Base-by-base conservation (phyloP, 2,888 invertebrate species). In the Drosophila peninsularis region DNA sequence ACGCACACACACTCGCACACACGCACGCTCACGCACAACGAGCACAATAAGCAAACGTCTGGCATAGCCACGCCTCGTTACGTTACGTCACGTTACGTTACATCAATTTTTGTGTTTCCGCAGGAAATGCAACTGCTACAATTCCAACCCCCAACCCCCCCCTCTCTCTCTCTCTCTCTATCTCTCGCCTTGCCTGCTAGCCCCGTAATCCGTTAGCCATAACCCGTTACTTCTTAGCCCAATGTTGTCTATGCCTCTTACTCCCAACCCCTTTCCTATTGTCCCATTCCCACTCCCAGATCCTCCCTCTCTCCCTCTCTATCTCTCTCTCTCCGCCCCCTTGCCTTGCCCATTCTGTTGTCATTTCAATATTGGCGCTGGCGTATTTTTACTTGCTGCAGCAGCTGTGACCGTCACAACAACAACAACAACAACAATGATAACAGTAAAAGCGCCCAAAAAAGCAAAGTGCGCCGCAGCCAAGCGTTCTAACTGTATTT, bases 61-160 rank as follows among this genome's bases (percentile, higher is more conserved):
- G 81, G 60, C 56, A 49, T 17, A n/a, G 78, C 64, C 68, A 76
- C 78, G 88, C 75, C 83, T 83, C 83, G 83, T 84, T 84, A 83
- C 85, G 83, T 87, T 78, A 79, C 85, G 86, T 84, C 88, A 84
- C 88, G 83, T 84, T 85, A 84, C 88, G 83, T 84, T 88, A 82
- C 82, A 84, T 84, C 88, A 84, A 84, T 84, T 84, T 84, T 84
- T 88, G 83, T 84, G 88, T 88, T 84, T 84, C 83, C 83, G 86
- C 83, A 77, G 83, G 83, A 84, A 84, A 84, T 88, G 86, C 83
- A 84, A 85, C 80, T 85, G 80, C 82, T 78, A 81, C 80, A 78
- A 67, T 69, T 62, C 24, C 70, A 67, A 42, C 60, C 61, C 61
- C 55, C 34, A 30, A 10, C 10, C 45, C 14, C 21, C 50, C 13